phyloP scores from a whole-genome alignment of 2,888 invertebrate genomes.

The Notodonta dromedarius region DNA sequence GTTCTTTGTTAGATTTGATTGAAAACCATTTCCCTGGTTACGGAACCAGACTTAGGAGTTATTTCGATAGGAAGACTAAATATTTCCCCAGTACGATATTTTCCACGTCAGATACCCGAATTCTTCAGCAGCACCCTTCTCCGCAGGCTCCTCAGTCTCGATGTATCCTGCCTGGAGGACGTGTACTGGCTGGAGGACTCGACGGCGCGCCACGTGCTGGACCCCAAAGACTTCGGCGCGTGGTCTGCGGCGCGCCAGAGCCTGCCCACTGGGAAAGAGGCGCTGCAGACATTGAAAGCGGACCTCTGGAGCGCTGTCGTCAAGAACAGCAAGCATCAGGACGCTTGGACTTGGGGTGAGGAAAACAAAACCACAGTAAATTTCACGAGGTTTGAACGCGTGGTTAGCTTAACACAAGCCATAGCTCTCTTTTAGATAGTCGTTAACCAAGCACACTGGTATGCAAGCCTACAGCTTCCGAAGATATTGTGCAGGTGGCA shows the following conservation, averaged over 20 bases:
- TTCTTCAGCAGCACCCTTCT: neutral
- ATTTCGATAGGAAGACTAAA: too few species aligned
- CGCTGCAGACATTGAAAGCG: constrained; percentile 90
- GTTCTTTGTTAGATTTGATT: too few species aligned
- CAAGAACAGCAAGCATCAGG: constrained; percentile 93
- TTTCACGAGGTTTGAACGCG: too few species aligned
- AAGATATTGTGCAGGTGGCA: constrained; percentile 86
- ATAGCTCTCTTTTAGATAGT: too few species aligned
- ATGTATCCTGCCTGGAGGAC: constrained; percentile 94
- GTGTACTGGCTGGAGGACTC: constrained; percentile 95
- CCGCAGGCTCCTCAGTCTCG: constrained; percentile 88
- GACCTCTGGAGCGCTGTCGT: constrained; percentile 94
- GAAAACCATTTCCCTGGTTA: too few species aligned
- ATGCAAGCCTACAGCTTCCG: neutral
- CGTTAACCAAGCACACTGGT: neutral
- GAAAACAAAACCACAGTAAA: too few species aligned
- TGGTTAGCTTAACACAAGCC: too few species aligned
- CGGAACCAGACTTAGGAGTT: too few species aligned
- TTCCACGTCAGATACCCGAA: neutral
- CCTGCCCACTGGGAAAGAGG: constrained; percentile 92
- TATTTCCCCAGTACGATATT: too few species aligned
- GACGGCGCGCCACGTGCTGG: constrained; percentile 89
- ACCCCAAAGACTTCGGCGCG: constrained; percentile 89
- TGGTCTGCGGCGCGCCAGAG: constrained; percentile 93
- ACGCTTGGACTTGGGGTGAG: constrained; percentile 95